Evolutionary conservation across 2,888 invertebrate species (phyloP).

Genomic region (Heteromurus nitidus): DNA sequence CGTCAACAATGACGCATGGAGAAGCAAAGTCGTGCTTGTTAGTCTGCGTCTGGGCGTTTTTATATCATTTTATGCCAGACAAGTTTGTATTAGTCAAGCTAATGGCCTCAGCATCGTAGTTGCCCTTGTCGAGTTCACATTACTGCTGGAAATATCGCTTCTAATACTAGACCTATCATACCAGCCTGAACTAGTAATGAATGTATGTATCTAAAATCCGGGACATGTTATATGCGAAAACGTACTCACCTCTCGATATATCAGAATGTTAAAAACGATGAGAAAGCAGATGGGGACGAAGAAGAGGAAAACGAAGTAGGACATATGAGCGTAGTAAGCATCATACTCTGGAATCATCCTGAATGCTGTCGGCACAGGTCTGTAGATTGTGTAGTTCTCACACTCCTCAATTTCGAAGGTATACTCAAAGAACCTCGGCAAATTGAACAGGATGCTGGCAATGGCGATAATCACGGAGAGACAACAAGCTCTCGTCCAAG

Average conservation of each 20-base stretch:
- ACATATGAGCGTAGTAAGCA: constrained; percentile 52
- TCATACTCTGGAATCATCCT: constrained; percentile 57
- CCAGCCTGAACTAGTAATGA: too few relatives aligned
- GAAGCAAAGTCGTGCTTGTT: too few relatives aligned
- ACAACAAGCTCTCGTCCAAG: constrained; percentile 52
- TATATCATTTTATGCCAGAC: too few relatives aligned
- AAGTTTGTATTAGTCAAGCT: too few relatives aligned
- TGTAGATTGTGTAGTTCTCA: constrained; percentile 44
- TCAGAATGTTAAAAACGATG: constrained; percentile 65
- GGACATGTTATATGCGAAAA: neutral
- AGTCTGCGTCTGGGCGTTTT: too few relatives aligned
- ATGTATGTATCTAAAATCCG: neutral
- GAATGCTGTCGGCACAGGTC: constrained; percentile 53
- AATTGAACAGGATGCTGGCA: constrained; percentile 61
- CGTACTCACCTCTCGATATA: constrained; percentile 63
- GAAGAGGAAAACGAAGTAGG: constrained; percentile 59
- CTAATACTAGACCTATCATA: too few relatives aligned
- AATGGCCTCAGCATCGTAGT: too few relatives aligned
- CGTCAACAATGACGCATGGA: too few relatives aligned
- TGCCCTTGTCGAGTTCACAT: too few relatives aligned
- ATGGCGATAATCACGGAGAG: constrained; percentile 44
- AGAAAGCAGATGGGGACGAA: constrained; percentile 60
- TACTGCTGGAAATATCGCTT: too few relatives aligned
- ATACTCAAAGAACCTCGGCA: constrained; percentile 67
- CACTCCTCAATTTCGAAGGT: constrained; percentile 49